Base-by-base conservation (phyloP, 2,113 vertebrate genomes). In the Anoplopoma fimbria region DNA sequence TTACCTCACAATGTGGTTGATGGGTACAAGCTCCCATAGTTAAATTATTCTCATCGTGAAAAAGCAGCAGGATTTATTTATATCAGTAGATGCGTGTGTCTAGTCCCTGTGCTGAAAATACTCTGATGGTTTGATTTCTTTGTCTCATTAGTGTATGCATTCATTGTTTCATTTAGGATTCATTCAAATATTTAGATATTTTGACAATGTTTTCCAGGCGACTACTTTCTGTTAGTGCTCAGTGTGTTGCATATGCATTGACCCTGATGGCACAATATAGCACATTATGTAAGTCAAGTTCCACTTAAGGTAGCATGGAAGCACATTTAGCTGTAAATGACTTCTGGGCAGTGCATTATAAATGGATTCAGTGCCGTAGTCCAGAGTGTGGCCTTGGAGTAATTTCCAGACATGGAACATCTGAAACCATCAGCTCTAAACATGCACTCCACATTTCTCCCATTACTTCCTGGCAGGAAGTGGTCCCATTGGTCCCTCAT, bases 401-500 rank as follows among this genome's bases (percentile, higher is more conserved):
- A 67, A 87, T 87, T 85, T 87, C 62, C 84, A 87, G 85, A 79
- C 64, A 85, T 81, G 73, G 72, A 83, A 88, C 73, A 89, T 90
- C 83, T 74, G 87, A 89, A 87, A 86, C 65, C 91, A 87, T 81
- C 84, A 86, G 62, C 63, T 67, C 86, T 68, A 80, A 82, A 83
- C 83, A 91, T 78, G 81, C 75, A 82, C 81, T 90, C 68, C 76
- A 91, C 78, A 89, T 88, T 79, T 87, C 79, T 85, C 79, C 84
- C 81, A 88, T 88, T 92, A 92, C 79, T 47, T 84, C 69, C 89
- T 79, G 85, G 82, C 83, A 87, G 90, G 88, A 89, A 90, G 75
- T 88, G 78, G 87, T 84, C 88, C 84, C 81, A 49, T 65, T 82
- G 78, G 73, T 83, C 89, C 79, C 85, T 91, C 89, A 85, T 92